Percentiles rank a stretch among this genome's conserved stretches.
These are phyloP conservation scores for Paraplagusia blochii DNA, from an alignment of 2,113 vertebrate genomes.

Conservation along the genomic window DNA sequence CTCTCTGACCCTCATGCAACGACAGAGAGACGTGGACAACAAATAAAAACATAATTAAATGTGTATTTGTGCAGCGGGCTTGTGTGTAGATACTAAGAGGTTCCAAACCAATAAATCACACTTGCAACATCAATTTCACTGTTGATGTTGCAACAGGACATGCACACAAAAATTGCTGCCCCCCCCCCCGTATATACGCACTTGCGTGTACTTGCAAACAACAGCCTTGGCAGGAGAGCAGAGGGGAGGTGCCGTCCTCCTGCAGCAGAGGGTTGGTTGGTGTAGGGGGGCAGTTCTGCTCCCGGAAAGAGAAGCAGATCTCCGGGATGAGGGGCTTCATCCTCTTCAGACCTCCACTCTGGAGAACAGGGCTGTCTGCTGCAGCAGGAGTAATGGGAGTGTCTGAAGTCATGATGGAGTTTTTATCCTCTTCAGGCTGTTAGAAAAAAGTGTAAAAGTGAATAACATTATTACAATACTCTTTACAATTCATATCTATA, in stretches of 20 bases:
- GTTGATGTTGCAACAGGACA: too few relatives aligned
- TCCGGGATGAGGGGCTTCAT: constrained; percentile 90
- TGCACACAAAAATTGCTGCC: neutral
- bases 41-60: constrained; percentile 33
- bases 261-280: constrained; percentile 86
- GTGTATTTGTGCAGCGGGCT: constrained; percentile 1
- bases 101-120: constrained; percentile 8
- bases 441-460: neutral
- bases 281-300: constrained; percentile 86
- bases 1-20: constrained; percentile 51
- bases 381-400: constrained; percentile 10
- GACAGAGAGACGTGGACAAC: constrained; percentile 29
- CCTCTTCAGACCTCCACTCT: constrained; percentile 39
- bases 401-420: constrained; percentile 8
- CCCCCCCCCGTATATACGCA: constrained; percentile 69
- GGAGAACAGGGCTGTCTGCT: neutral
- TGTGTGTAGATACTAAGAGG: constrained; percentile 4
- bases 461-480: neutral
- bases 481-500: too few relatives aligned
- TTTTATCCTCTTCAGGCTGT: constrained; percentile 79
- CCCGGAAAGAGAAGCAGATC: constrained; percentile 93
- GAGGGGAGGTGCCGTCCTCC: constrained; percentile 90
- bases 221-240: constrained; percentile 88
- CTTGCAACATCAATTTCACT: neutral
- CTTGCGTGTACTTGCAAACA: constrained; percentile 92